Evolutionary conservation across 2,888 invertebrate species (phyloP).

Genomic region (Dromius quadrimaculatus): DNA sequence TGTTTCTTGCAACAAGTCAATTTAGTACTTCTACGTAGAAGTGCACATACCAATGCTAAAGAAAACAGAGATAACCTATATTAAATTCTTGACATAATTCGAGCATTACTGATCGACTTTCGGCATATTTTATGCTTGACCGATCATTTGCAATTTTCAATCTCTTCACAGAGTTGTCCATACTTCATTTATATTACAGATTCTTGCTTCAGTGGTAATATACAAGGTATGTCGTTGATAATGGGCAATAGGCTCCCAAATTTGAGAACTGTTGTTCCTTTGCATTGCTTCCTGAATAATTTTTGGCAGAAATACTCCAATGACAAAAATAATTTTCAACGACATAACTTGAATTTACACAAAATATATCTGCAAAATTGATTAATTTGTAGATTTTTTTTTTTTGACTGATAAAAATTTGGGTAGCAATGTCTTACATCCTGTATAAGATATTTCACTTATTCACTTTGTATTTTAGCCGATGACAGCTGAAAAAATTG

Average conservation of each 20-base stretch:
- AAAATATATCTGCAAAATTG: no score
- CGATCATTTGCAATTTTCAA: conserved; percentile 42
- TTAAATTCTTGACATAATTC: conserved; percentile 32
- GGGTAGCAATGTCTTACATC: no score
- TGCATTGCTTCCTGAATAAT: no score
- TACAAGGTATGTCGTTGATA: no score
- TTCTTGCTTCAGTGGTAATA: conserved; percentile 18
- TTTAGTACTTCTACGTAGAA: conserved; percentile 1
- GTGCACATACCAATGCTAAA: conserved; percentile 1
- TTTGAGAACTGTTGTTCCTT: no score
- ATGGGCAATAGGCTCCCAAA: no score
- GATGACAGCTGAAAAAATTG: neutral
- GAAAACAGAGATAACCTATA: conserved; percentile 23
- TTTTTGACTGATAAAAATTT: no score
- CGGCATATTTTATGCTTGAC: conserved; percentile 36
- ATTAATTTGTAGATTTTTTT: no score
- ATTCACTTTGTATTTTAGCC: conserved; percentile 16
- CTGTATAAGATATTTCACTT: conserved; percentile 14
- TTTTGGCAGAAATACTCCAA: no score
- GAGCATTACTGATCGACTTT: conserved; percentile 46
- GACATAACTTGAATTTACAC: no score
- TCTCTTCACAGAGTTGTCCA: conserved; percentile 6
- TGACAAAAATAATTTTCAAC: no score
- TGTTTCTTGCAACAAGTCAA: neutral
- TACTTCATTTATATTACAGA: conserved; percentile 19